Conservation (phyloP, 2,888 invertebrate species). For the Cylloceria caligata region DNA sequence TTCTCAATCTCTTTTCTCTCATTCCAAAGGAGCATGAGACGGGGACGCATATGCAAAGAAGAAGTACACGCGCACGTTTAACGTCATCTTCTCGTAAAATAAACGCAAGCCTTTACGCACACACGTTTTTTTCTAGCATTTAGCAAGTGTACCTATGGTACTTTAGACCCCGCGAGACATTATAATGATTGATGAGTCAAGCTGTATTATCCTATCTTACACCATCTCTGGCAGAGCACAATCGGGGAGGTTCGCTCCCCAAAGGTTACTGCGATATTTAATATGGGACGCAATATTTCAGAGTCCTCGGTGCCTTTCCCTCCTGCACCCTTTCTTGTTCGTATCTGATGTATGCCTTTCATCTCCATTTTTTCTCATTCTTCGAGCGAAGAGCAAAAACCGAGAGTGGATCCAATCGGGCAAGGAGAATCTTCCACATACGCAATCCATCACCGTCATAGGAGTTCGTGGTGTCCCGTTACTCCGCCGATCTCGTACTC, state of each 20-base stretch:
- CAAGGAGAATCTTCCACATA: conserved; percentile 22
- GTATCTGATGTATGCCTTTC: not conserved
- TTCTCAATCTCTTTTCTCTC: conserved; percentile 13
- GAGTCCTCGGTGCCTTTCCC: conserved; percentile 5
- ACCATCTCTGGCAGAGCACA: conserved; percentile 34
- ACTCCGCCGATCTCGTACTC: not conserved
- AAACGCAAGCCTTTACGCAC: conserved; percentile 17
- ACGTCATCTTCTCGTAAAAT: conserved; percentile 1
- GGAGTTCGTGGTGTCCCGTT: conserved; percentile 19
- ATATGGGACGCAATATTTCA: conserved; percentile 42
- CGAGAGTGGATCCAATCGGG: conserved; percentile 37
- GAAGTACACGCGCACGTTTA: conserved; percentile 10
- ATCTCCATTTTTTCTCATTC: conserved; percentile 12
- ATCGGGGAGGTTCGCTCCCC: conserved; percentile 39
- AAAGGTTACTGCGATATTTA: conserved; percentile 44
- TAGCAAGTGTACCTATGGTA: not conserved
- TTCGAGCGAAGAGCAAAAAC: conserved; percentile 32
- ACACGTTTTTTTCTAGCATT: not conserved
- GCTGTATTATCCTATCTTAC: conserved; percentile 49
- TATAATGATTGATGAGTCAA: conserved; percentile 45
- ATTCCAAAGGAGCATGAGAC: conserved; percentile 7
- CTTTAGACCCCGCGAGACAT: conserved; percentile 27
- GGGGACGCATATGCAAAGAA: not conserved
- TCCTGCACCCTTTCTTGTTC: conserved; percentile 19
- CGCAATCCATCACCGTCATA: conserved; percentile 27